phyloP scores from a whole-genome alignment of 37 sponge, comb jelly and placozoan species.

The Chondrilla cf. caribensis region DNA sequence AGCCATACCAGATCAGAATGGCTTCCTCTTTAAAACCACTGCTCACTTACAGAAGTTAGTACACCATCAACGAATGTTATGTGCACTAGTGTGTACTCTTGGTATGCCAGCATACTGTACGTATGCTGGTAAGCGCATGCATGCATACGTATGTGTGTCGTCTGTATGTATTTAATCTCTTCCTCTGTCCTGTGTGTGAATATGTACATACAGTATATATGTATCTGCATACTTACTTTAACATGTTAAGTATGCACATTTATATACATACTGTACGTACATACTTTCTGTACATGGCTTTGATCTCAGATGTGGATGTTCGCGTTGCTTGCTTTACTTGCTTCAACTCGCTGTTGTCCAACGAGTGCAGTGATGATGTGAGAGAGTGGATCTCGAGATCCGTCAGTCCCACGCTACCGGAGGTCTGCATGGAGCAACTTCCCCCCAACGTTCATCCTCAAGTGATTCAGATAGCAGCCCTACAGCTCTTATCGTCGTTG shows the following conservation, averaged over 20 bases:
- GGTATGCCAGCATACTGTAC: too few species aligned
- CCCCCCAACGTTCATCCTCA: background rate
- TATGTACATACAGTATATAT: too few species aligned
- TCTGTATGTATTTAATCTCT: background rate
- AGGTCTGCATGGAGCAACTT: background rate
- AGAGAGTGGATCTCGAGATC: conserved; percentile 38
- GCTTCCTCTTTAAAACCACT: conserved; percentile 17
- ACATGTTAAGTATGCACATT: background rate
- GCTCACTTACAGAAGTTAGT: conserved; percentile 40
- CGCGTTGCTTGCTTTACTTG: conserved; percentile 60
- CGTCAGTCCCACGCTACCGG: background rate
- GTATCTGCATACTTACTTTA: background rate
- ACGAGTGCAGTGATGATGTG: conserved; percentile 39
- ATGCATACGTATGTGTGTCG: background rate
- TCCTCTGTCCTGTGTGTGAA: background rate
- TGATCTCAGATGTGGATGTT: conserved; percentile 45
- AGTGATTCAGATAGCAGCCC: background rate
- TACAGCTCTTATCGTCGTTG: background rate
- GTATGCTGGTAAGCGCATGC: background rate
- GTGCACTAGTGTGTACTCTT: too few species aligned
- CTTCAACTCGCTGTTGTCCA: conserved; percentile 49
- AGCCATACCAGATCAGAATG: conserved; percentile 40
- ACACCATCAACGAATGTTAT: background rate
- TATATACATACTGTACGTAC: background rate
- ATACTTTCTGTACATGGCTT: too few species aligned